Evolutionary conservation across 2,113 vertebrate genomes (phyloP).

Genomic region (Rhinopomastus cyanomelas): DNA sequence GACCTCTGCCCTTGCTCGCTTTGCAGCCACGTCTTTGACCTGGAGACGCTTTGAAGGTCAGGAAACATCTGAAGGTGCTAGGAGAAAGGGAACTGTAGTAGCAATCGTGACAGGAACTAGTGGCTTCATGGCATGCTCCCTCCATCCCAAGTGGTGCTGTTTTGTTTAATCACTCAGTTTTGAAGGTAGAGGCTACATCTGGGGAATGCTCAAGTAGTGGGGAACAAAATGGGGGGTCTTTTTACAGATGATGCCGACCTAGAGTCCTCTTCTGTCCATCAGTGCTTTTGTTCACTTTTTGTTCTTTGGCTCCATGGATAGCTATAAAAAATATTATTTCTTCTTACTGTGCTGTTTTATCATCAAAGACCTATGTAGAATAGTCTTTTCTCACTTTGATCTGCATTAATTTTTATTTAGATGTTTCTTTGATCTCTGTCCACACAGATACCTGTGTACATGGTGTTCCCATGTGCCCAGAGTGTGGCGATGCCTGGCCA

Average conservation of each 20-base stretch:
- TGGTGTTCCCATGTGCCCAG: not conserved
- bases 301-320: not conserved
- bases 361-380: not conserved
- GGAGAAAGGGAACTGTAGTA: not conserved
- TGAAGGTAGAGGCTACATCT: not conserved
- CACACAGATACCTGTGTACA: not conserved
- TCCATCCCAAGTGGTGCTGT: not conserved
- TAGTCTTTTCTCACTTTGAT: not conserved
- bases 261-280: not conserved
- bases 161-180: not conserved
- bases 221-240: not conserved
- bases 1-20: not conserved
- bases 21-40: rapidly evolving
- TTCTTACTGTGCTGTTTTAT: not conserved
- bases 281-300: not conserved
- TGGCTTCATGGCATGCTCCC: rapidly evolving
- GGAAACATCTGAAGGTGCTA: not conserved
- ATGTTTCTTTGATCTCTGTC: not conserved
- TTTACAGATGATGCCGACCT: not conserved
- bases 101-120: not conserved
- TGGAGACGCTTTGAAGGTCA: not conserved
- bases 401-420: not conserved
- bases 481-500: not conserved
- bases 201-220: not conserved
- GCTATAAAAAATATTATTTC: not conserved